phyloP scores from a whole-genome alignment of 2,113 vertebrate genomes.

The Okapia johnstoni region DNA sequence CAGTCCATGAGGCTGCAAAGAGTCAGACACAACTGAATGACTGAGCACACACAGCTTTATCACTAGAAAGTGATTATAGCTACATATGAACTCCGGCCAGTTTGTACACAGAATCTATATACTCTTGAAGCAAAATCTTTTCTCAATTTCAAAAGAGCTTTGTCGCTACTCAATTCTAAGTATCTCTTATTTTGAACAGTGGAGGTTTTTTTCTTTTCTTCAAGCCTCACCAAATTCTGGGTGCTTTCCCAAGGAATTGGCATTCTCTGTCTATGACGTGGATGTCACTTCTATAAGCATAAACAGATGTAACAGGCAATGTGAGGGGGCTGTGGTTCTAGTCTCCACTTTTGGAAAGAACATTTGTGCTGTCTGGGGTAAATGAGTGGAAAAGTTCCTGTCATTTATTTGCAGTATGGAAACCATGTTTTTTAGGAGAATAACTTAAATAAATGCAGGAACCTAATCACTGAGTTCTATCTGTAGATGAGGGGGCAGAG shows the following conservation, averaged over 20 bases:
- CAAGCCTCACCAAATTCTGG: conserved; percentile 47
- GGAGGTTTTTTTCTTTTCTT: not conserved
- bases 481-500: conserved; percentile 52
- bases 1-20: not conserved
- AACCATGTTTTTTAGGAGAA: conserved; percentile 42
- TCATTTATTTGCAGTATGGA: conserved; percentile 54
- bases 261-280: conserved; percentile 46
- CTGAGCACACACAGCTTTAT: not conserved
- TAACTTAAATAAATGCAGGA: conserved; percentile 63
- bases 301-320: conserved; percentile 60
- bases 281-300: conserved; percentile 51
- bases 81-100: not conserved
- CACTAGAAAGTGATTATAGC: not conserved
- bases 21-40: not conserved
- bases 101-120: not conserved
- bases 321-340: conserved; percentile 54
- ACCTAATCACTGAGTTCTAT: conserved; percentile 57
- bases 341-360: conserved; percentile 60
- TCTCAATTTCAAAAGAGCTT: not conserved
- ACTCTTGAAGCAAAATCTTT: not conserved
- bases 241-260: conserved; percentile 52
- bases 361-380: conserved; percentile 65
- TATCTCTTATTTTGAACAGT: conserved; percentile 27
- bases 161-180: not conserved
- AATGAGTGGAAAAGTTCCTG: conserved; percentile 59